A percentile compares a stretch with the other conserved stretches of the same genome.
phyloP scores from a whole-genome alignment of 2,113 vertebrate genomes.

The Dromas ardeola region DNA sequence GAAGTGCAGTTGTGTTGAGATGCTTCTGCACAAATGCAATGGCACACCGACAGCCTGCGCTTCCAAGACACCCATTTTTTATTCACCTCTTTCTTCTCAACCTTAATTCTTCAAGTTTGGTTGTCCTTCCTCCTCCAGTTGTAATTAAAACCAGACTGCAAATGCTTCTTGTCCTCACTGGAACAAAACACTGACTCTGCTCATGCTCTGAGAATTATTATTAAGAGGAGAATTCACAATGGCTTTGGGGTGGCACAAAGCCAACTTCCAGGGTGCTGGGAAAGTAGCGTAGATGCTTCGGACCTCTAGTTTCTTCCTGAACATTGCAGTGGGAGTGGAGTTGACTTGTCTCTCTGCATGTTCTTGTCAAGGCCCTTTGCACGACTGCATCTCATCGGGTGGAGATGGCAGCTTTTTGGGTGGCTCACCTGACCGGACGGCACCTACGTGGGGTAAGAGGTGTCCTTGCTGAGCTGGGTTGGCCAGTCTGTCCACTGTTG shows the following conservation, averaged over 20 bases:
- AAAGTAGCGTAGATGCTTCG: not conserved
- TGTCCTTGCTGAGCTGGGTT: not conserved
- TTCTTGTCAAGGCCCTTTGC: not conserved
- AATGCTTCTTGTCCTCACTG: not conserved
- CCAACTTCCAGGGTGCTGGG: not conserved
- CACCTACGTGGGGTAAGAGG: not conserved
- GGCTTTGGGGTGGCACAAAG: not conserved
- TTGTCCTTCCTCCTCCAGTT: not conserved
- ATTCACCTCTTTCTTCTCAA: not conserved
- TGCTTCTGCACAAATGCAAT: not conserved
- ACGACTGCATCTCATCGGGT: fast-evolving
- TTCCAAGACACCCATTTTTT: not conserved
- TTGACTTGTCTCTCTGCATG: not conserved
- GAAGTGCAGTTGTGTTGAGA: not conserved
- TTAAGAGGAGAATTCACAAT: not conserved
- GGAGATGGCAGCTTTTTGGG: not conserved
- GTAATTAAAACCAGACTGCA: not conserved
- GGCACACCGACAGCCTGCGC: fast-evolving
- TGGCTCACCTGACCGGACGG: not conserved
- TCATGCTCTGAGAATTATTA: not conserved
- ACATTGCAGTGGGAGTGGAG: not conserved
- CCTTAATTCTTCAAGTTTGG: not conserved
- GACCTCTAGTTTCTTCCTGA: not conserved
- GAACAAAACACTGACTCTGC: not conserved
- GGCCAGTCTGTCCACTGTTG: not conserved